Conservation (phyloP, 92 coral and sea anemone genomes). For the Epizoanthus illoricatus region DNA sequence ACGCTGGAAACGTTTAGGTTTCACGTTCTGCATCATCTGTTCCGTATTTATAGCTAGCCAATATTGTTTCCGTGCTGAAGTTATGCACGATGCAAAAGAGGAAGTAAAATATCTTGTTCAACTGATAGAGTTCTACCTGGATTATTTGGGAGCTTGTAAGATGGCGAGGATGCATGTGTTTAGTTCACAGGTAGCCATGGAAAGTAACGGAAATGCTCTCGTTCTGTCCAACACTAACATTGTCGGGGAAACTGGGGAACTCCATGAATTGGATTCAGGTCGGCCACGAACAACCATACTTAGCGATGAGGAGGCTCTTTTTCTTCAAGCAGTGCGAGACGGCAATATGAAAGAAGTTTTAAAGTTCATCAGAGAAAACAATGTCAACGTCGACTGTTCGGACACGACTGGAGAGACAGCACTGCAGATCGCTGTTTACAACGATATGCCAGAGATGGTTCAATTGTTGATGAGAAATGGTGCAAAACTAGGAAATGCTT, state of each 20-base stretch:
- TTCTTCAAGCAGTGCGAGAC: slow-evolving; percentile 70
- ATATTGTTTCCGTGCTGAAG: too few relatives aligned
- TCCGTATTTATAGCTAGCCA: too few relatives aligned
- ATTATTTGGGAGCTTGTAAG: neutral
- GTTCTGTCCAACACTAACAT: neutral
- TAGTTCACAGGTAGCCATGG: neutral
- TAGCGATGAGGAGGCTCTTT: slow-evolving; percentile 49
- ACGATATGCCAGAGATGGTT: slow-evolving; percentile 51
- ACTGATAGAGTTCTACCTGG: too few relatives aligned
- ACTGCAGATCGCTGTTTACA: slow-evolving; percentile 75
- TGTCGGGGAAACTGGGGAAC: neutral
- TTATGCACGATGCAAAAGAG: too few relatives aligned
- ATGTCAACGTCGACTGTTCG: slow-evolving; percentile 58
- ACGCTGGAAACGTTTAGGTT: too few relatives aligned
- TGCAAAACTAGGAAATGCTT: slow-evolving; percentile 66
- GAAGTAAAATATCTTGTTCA: too few relatives aligned
- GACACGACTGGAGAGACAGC: slow-evolving; percentile 72
- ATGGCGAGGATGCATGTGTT: neutral
- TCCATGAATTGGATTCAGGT: neutral
- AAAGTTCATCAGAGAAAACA: slow-evolving; percentile 37
- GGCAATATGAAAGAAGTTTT: slow-evolving; percentile 58
- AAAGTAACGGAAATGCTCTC: neutral
- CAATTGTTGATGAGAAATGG: slow-evolving; percentile 49
- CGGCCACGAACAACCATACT: neutral
- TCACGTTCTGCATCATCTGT: too few relatives aligned